Evolutionary conservation across 2,113 vertebrate genomes (phyloP).

Genomic region (Austrofundulus limnaeus): DNA sequence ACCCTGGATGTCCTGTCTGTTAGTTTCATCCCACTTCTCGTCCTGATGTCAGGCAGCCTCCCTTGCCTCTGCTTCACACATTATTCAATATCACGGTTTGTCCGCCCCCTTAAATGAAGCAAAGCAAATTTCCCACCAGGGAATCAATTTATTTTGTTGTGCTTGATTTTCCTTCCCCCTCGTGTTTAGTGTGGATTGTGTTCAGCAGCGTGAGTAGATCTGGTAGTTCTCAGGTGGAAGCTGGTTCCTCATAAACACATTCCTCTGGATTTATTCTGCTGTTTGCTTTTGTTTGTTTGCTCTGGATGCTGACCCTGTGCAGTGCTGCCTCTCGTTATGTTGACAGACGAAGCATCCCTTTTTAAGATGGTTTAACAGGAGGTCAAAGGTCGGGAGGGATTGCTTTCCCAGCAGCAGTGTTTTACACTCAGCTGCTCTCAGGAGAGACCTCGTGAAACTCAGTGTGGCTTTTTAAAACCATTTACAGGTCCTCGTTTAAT

Average conservation of each 20-base stretch:
- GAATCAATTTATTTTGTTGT: slow-evolving; percentile 14
- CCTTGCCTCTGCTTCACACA: slow-evolving; percentile 29
- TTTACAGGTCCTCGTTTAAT: slow-evolving; percentile 1
- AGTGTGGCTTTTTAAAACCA: background rate
- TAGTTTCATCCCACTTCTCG: too few species aligned
- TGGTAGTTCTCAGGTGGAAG: slow-evolving; percentile 40
- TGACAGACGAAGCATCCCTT: slow-evolving; percentile 10
- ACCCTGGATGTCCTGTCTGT: too few species aligned
- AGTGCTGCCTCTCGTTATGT: slow-evolving; percentile 19
- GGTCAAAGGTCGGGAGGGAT: slow-evolving; percentile 30
- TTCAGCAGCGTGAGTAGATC: slow-evolving; percentile 33
- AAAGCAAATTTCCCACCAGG: slow-evolving; percentile 14
- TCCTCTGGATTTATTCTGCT: slow-evolving; percentile 40
- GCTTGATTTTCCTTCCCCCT: slow-evolving; percentile 8
- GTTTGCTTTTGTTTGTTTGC: slow-evolving; percentile 38
- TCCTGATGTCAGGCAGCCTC: too few species aligned
- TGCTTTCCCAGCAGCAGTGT: slow-evolving; percentile 4
- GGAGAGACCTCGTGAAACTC: background rate
- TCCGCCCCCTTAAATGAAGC: slow-evolving; percentile 25
- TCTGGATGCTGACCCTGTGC: background rate
- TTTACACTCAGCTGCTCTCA: background rate
- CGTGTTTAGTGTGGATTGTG: slow-evolving; percentile 18
- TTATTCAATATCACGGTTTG: slow-evolving; percentile 23
- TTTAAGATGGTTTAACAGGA: slow-evolving; percentile 10
- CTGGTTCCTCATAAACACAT: slow-evolving; percentile 23